Conservation (phyloP, 2,113 vertebrate genomes). For the Dipodomys stephensi region DNA sequence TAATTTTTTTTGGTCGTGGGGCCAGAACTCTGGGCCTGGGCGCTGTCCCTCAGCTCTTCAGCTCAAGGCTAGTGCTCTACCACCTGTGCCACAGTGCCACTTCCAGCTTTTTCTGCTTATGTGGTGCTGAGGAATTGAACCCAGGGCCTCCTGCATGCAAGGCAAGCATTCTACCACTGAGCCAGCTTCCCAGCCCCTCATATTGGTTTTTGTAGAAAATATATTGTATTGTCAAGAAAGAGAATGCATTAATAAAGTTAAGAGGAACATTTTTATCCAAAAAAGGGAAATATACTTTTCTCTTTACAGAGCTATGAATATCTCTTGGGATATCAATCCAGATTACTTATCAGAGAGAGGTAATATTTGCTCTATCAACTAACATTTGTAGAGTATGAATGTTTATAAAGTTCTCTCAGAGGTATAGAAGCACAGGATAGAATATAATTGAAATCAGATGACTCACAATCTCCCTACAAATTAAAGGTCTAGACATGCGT, state of each 20-base stretch:
- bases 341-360: background rate
- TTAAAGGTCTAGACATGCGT: slow-evolving; percentile 5
- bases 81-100: no score
- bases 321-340: background rate
- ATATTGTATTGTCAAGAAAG: background rate
- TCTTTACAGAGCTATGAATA: background rate
- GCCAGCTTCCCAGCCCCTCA: background rate
- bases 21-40: no score
- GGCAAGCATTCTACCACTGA: background rate
- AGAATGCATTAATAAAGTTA: background rate
- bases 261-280: slow-evolving; percentile 8
- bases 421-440: background rate
- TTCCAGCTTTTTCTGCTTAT: no score
- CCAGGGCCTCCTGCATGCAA: no score
- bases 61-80: no score
- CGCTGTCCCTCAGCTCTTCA: no score
- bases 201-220: slow-evolving; percentile 29
- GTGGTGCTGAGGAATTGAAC: no score
- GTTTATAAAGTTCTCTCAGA: slow-evolving; percentile 11
- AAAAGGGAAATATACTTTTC: slow-evolving; percentile 10
- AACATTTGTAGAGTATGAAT: background rate
- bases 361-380: slow-evolving; percentile 3
- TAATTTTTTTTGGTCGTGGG: no score
- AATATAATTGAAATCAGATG: background rate
- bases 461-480: background rate